Conservation (phyloP, 1,140 invertebrate species). For the Drosophila obscura region DNA sequence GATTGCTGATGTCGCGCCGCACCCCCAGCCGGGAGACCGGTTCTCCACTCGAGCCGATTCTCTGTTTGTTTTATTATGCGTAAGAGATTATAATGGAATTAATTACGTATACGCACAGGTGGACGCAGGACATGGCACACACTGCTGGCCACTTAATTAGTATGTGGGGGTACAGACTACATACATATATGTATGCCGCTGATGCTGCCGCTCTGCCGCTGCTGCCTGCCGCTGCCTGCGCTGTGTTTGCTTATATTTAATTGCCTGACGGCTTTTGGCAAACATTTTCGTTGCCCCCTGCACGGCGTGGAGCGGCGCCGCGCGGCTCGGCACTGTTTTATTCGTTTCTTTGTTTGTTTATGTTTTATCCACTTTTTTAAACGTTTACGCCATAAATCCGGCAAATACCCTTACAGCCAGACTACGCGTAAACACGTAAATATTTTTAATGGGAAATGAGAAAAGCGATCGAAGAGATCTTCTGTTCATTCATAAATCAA, state of each 20-base stretch:
- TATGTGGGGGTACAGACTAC: slow-evolving; percentile 4
- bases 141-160: slow-evolving; percentile 66
- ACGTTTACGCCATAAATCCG: neutral
- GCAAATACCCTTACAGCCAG: too few relatives aligned
- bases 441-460: too few relatives aligned
- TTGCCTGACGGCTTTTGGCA: slow-evolving; percentile 57
- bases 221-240: neutral
- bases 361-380: slow-evolving; percentile 24
- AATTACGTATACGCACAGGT: slow-evolving; percentile 80
- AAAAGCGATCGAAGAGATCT: too few relatives aligned
- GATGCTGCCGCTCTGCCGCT: neutral
- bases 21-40: neutral
- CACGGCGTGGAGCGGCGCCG: too few relatives aligned
- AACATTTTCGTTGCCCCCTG: slow-evolving; percentile 23
- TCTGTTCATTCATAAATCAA: too few relatives aligned
- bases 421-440: too few relatives aligned
- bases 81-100: slow-evolving; percentile 80
- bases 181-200: neutral
- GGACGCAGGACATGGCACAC: slow-evolving; percentile 35
- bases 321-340: neutral
- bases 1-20: slow-evolving; percentile 33
- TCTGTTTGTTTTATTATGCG: slow-evolving; percentile 72
- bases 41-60: slow-evolving; percentile 21
- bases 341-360: slow-evolving; percentile 5
- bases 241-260: slow-evolving; percentile 67